Conservation (phyloP, 2,113 vertebrate species). For the Alligator sinensis region DNA sequence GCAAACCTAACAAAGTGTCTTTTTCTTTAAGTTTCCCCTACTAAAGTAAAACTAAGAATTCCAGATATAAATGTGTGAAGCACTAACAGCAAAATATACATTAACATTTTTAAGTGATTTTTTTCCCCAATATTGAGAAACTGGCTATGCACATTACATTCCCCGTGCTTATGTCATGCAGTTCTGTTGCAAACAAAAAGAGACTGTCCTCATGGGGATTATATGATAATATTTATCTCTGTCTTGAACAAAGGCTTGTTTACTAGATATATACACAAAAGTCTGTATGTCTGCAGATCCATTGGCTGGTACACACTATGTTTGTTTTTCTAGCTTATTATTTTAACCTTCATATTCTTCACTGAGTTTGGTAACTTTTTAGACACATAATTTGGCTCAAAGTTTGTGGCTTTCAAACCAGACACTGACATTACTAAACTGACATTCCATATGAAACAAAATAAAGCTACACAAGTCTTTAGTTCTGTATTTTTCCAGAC, state of each 20-base stretch:
- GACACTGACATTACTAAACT: neutral
- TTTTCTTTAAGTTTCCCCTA: no score
- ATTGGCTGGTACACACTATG: neutral
- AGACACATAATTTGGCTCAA: neutral
- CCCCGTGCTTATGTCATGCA: neutral
- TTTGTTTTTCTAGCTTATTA: neutral
- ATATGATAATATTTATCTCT: neutral
- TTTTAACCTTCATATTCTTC: neutral
- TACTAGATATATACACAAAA: neutral
- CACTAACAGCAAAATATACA: neutral
- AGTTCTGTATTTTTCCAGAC: neutral
- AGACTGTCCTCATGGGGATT: neutral
- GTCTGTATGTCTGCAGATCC: neutral
- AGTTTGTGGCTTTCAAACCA: neutral
- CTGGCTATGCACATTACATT: neutral
- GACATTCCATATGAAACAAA: neutral
- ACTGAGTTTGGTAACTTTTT: neutral
- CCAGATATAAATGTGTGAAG: neutral
- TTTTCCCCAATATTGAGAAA: neutral
- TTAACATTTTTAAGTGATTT: neutral
- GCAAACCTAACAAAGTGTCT: neutral
- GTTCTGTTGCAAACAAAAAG: neutral
- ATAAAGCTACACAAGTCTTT: neutral
- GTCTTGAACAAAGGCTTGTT: neutral
- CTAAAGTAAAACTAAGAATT: neutral